Percentiles rank a stretch among this genome's conserved stretches.
Conservation (phyloP, 2,888 invertebrate genomes). For the Amphipoea oculea region DNA sequence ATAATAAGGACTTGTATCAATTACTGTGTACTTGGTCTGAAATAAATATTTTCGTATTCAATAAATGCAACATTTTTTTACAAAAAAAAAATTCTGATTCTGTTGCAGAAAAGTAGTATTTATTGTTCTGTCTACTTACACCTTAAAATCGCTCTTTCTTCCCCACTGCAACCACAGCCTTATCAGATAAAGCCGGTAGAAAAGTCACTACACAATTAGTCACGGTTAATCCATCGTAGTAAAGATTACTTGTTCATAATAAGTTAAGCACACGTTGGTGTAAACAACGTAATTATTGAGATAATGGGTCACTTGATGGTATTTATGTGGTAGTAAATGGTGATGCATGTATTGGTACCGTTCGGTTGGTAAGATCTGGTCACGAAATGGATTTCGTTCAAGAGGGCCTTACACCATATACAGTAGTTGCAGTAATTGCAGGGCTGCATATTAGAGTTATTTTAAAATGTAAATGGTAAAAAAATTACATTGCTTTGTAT, state of each 20-base stretch:
- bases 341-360: not conserved
- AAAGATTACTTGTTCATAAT: constrained; percentile 38
- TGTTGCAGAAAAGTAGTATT: not conserved
- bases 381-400: not conserved
- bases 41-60: no score
- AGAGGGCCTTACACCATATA: not conserved
- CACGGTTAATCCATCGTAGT: not conserved
- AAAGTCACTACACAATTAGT: constrained; percentile 23
- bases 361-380: not conserved
- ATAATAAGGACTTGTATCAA: no score
- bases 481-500: not conserved
- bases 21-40: no score
- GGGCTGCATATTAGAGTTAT: not conserved
- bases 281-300: constrained; percentile 45
- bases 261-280: constrained; percentile 17
- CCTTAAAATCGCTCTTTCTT: constrained; percentile 13
- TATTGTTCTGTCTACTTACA: not conserved
- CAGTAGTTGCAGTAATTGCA: not conserved
- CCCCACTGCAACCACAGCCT: not conserved
- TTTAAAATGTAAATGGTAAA: not conserved
- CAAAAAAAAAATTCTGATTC: no score
- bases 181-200: not conserved
- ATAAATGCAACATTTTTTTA: not conserved
- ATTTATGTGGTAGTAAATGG: constrained; percentile 1
- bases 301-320: constrained; percentile 16